phyloP scores from a whole-genome alignment of 2,113 vertebrate genomes.

The Grus americana region DNA sequence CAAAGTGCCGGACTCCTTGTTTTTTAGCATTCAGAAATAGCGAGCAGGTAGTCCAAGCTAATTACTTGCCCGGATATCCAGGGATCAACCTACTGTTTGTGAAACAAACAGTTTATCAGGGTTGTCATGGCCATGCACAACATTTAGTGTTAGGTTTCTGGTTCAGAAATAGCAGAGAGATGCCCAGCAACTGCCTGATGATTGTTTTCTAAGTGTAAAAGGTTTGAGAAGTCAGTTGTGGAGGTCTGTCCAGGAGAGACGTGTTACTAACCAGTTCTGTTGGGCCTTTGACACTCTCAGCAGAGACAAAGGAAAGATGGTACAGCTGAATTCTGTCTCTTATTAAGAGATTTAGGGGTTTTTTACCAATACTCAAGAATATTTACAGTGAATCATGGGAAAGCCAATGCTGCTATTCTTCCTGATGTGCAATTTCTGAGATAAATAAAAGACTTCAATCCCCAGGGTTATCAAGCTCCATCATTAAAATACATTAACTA shows the following conservation, averaged over 20 bases:
- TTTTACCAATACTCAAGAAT: not conserved
- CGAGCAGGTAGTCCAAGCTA: not conserved
- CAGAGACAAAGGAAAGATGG: not conserved
- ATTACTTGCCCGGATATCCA: not conserved
- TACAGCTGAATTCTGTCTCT: not conserved
- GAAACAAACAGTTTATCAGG: not conserved
- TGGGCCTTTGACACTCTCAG: not conserved
- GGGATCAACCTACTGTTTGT: not conserved
- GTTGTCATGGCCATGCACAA: not conserved
- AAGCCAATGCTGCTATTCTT: not conserved
- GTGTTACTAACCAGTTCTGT: not conserved
- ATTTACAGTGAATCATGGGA: not conserved
- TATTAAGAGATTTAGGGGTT: not conserved
- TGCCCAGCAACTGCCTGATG: not conserved
- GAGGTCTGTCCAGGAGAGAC: not conserved
- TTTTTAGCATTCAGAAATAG: not conserved
- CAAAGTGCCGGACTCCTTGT: not conserved
- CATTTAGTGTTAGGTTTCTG: not conserved
- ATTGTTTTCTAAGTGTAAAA: not conserved
- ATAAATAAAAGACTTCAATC: not conserved
- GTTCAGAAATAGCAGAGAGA: constrained; percentile 5
- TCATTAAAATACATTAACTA: not conserved
- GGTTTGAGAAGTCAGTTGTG: not conserved
- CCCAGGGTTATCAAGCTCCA: not conserved
- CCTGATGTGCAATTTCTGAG: not conserved